Conservation (phyloP, 2,113 vertebrate species). For the Aphelocoma coerulescens region DNA sequence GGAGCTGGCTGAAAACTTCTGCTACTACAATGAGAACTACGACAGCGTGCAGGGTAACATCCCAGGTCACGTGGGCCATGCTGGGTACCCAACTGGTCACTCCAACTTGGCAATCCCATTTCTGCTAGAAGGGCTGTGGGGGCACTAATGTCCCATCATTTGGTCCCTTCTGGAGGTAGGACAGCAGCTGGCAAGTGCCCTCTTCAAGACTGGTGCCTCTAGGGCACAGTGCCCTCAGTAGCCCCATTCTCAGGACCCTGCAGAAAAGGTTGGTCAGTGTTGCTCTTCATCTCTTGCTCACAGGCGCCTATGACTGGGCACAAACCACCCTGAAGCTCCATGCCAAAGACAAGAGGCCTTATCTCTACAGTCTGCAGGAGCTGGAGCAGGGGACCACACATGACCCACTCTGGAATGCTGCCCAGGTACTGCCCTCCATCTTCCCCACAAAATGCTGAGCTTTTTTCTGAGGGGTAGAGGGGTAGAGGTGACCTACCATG, state of each 20-base stretch:
- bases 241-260: neutral
- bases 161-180: neutral
- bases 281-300: neutral
- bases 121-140: neutral
- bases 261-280: neutral
- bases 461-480: rapidly evolving
- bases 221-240: neutral
- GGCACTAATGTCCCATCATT: neutral
- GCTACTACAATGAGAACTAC: constrained; percentile 88
- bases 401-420: constrained; percentile 84
- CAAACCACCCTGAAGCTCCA: constrained; percentile 83
- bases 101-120: neutral
- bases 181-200: neutral
- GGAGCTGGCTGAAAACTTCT: constrained; percentile 90
- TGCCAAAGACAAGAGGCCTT: constrained; percentile 73
- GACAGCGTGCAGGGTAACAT: constrained; percentile 79
- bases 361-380: constrained; percentile 74
- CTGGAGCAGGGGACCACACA: constrained; percentile 80
- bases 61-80: rapidly evolving
- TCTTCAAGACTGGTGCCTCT: neutral
- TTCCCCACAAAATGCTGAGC: neutral
- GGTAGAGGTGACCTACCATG: rapidly evolving
- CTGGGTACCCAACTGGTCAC: neutral
- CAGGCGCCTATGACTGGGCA: constrained; percentile 79
- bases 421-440: constrained; percentile 69